These are phyloP conservation scores for Capreolus pygargus DNA, from an alignment of 2,113 vertebrate genomes.

Conservation along the genomic window DNA sequence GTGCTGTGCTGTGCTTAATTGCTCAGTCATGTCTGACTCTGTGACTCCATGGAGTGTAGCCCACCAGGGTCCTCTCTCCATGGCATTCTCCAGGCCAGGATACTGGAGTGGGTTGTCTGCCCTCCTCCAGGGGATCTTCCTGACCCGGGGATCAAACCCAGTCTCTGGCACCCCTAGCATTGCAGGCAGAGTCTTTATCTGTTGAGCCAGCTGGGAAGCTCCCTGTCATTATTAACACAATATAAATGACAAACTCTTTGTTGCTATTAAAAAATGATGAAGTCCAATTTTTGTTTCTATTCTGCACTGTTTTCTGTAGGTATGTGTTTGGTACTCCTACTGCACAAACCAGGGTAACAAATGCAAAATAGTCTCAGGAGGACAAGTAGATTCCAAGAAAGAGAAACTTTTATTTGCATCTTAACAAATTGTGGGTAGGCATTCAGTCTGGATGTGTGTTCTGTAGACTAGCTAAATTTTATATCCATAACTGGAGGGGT, in stretches of 20 bases:
- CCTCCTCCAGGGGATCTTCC: background rate
- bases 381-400: conserved; percentile 18
- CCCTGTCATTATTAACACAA: background rate
- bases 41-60: background rate
- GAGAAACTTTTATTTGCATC: conserved; percentile 42
- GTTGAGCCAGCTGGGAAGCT: background rate
- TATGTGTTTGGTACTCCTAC: background rate
- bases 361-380: conserved; percentile 45
- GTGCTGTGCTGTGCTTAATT: background rate
- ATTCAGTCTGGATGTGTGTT: background rate
- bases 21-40: background rate
- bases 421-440: background rate
- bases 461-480: background rate
- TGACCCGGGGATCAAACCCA: background rate
- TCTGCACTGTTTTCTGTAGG: background rate
- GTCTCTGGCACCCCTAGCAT: background rate
- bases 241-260: background rate
- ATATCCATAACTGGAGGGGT: background rate
- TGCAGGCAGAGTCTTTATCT: background rate
- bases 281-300: background rate
- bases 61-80: background rate
- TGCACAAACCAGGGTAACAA: background rate
- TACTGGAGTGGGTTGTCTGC: background rate
- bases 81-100: background rate
- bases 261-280: background rate